Conservation (phyloP, 2,888 invertebrate genomes). For the Eilema depressum region DNA sequence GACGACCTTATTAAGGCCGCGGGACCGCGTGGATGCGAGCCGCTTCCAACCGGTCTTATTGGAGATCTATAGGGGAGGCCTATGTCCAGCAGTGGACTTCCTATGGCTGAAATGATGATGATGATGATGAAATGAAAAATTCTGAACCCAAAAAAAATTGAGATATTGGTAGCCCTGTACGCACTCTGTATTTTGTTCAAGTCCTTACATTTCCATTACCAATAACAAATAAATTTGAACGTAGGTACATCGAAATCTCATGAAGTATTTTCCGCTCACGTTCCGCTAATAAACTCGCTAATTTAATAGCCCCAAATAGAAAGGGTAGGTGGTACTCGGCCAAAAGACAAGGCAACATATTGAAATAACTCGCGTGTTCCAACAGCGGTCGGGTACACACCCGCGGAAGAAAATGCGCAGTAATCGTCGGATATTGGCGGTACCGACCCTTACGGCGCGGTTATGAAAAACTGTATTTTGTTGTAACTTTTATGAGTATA, state of each 20-base stretch:
- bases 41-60: no score
- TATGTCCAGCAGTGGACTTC: no score
- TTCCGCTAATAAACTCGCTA: slow-evolving; percentile 20
- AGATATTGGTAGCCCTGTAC: no score
- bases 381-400: slow-evolving; percentile 16
- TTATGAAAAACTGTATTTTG: slow-evolving; percentile 22
- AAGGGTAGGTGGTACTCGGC: slow-evolving; percentile 34
- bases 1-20: no score
- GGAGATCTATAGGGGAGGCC: no score
- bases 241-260: background rate
- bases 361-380: slow-evolving; percentile 44
- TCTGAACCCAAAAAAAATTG: no score
- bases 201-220: background rate
- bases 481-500: background rate
- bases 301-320: slow-evolving; percentile 23
- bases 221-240: background rate
- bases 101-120: no score
- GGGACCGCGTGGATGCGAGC: no score
- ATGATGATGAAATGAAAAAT: no score
- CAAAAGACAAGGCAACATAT: slow-evolving; percentile 41
- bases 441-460: background rate
- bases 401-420: slow-evolving; percentile 14
- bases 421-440: slow-evolving; percentile 17
- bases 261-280: slow-evolving; percentile 2
- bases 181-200: no score